Evolutionary conservation across 2,797 vertebrate species (phyloP).

Genomic region (Intellagama lesueurii): DNA sequence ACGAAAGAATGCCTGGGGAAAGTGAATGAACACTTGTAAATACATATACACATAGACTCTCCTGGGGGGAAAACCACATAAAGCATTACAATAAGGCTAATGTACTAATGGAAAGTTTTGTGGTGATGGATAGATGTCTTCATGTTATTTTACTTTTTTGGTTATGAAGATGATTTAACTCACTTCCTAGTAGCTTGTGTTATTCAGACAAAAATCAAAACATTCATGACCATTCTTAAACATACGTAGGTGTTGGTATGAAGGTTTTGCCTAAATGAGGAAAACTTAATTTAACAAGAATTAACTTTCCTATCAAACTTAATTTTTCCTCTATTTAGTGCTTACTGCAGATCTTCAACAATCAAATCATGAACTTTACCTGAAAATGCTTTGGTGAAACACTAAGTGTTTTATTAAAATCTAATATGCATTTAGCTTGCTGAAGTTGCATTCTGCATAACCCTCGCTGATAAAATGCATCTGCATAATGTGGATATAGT

Average conservation of each 20-base stretch:
- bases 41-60: background rate
- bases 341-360: background rate
- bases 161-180: too few relatives aligned
- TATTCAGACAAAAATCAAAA: background rate
- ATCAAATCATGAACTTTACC: conserved; percentile 69
- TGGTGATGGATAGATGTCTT: background rate
- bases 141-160: too few relatives aligned
- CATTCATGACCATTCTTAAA: background rate
- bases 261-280: background rate
- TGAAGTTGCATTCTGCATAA: conserved; percentile 79
- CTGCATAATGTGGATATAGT: conserved; percentile 73
- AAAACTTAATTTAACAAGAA: background rate
- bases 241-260: background rate
- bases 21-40: background rate
- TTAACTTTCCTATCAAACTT: background rate
- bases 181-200: background rate
- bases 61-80: too few relatives aligned
- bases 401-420: conserved; percentile 80
- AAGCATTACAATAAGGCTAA: background rate
- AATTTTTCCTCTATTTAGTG: background rate
- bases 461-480: conserved; percentile 82
- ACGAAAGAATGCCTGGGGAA: background rate
- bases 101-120: background rate
- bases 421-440: conserved; percentile 72
- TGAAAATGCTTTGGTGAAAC: conserved; percentile 81